Evolutionary conservation across 2,888 invertebrate genomes (phyloP), one percentile per base, ranked within the genome.

Genomic region (Monochamus alternatus): DNA sequence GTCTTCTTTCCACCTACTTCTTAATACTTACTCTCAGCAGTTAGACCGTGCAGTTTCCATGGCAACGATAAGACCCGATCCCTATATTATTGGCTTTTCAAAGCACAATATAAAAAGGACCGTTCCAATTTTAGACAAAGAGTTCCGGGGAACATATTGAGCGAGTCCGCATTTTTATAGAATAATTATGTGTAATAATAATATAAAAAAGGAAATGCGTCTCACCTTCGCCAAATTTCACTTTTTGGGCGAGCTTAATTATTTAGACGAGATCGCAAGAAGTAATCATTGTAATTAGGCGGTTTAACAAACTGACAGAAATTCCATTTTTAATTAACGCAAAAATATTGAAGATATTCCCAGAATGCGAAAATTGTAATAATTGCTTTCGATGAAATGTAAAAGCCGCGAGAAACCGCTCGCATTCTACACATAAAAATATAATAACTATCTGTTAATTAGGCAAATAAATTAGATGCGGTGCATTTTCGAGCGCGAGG

Each of bases 331-430:
- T 47, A 69, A 69, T 69, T 60, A 67, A 5, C 8, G 67, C 44
- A 69, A 31, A 47, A 58, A 44, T 69, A 69, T 69, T 58, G 55
- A 67, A 67, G 14, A 69, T 69, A 69, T 69, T 69, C 69, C 69
- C 69, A 69, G 59, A 69, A 69, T 60, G 67, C 58, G 67, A 67
- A 67, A 67, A 69, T 59, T 12, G 44, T 69, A 59, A 60, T 69
- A 59, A 44, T 7, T 55, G 7, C 44, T 8, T 14, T 44, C 5
- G 32, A n/a, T n/a, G 62, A 64, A 64, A 64, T 64, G 63, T 64
- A 64, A 64, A 64, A 64, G 63, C 8, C 7, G 8, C 63, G 44
- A 64, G 63, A 64, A 64, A 64, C 63, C 32, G 31, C 38, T 38
- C 31, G n/a, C 38, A 38, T 47, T 47, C 47, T 47, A 12, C 47